phyloP scores from a whole-genome alignment of 2,888 invertebrate genomes.

The Caradrina clavipalpis region DNA sequence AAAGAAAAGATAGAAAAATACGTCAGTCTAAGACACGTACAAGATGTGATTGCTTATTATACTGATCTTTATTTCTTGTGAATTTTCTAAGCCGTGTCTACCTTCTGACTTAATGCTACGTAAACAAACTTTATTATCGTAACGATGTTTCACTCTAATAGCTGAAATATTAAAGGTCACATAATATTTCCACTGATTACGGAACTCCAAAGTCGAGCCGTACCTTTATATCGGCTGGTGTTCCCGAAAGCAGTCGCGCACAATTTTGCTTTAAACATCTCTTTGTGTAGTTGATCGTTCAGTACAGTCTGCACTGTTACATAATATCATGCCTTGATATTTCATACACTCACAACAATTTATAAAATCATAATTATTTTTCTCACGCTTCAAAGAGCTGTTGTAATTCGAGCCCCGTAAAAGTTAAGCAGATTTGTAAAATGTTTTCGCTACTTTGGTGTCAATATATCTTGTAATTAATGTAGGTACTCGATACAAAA shows the following conservation, averaged over 20 bases:
- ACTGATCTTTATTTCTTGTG: not conserved
- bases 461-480: not conserved
- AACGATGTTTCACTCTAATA: slow-evolving; percentile 1
- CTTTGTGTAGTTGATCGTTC: slow-evolving; percentile 60
- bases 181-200: slow-evolving; percentile 25
- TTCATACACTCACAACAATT: not conserved
- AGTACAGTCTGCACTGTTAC: slow-evolving; percentile 35
- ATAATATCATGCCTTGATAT: slow-evolving; percentile 6
- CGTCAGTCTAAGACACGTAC: too few relatives aligned
- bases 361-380: not conserved
- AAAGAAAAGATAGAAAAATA: slow-evolving; percentile 1
- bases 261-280: slow-evolving; percentile 64
- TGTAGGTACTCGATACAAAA: too few relatives aligned
- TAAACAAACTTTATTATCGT: not conserved
- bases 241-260: slow-evolving; percentile 60
- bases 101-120: not conserved
- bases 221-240: slow-evolving; percentile 62
- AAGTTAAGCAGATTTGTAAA: not conserved
- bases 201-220: slow-evolving; percentile 56
- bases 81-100: not conserved
- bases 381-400: not conserved
- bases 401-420: not conserved
- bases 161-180: slow-evolving; percentile 11
- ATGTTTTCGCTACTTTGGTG: not conserved
- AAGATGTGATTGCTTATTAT: slow-evolving; percentile 1